Conservation (phyloP, 2,888 invertebrate genomes). For the Neoscelio sp. region DNA sequence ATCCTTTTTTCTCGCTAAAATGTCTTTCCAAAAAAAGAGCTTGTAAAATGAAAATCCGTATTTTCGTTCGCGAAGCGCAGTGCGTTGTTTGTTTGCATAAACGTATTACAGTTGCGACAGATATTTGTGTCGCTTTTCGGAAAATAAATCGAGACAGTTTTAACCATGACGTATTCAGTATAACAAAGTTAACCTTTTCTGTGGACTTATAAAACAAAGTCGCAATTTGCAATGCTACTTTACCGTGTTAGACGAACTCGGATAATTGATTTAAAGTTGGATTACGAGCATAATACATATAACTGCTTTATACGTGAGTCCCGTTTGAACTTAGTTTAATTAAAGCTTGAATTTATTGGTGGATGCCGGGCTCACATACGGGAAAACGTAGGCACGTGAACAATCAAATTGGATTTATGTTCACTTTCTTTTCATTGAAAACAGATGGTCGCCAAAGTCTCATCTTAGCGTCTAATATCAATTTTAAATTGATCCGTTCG, state of each 20-base stretch:
- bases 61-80: constrained; percentile 2
- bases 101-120: constrained; percentile 22
- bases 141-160: constrained; percentile 33
- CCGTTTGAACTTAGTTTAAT: constrained; percentile 82
- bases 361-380: constrained; percentile 73
- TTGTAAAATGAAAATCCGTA: constrained; percentile 4
- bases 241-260: constrained; percentile 70
- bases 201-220: constrained; percentile 46
- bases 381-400: constrained; percentile 53
- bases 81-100: constrained; percentile 10
- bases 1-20: neutral
- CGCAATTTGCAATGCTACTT: constrained; percentile 56
- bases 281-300: constrained; percentile 79
- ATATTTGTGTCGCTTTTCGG: neutral
- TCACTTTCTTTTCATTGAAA: constrained; percentile 45
- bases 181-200: constrained; percentile 44
- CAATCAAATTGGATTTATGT: constrained; percentile 52
- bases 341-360: constrained; percentile 81
- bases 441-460: constrained; percentile 35
- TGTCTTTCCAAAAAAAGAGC: neutral
- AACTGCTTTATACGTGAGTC: constrained; percentile 76
- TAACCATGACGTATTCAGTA: constrained; percentile 13
- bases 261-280: constrained; percentile 81
- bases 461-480: constrained; percentile 30
- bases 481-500: constrained; percentile 32